Percentiles rank a stretch among this genome's conserved stretches.
Evolutionary conservation across 1,140 invertebrate species (phyloP).

Genomic region (Leptinotarsa defecta): DNA sequence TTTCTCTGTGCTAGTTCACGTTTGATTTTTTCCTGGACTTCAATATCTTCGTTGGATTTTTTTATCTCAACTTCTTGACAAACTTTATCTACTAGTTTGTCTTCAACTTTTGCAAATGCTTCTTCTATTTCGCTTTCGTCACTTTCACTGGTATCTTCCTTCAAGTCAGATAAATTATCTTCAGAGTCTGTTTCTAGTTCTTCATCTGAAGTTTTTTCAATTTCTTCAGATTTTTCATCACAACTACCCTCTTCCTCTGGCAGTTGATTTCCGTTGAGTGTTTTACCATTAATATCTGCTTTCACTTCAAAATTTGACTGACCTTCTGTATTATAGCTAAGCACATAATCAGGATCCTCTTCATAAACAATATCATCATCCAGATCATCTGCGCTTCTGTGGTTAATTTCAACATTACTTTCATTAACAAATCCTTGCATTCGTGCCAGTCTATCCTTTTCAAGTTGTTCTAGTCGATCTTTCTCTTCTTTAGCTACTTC

Average conservation of each 20-base stretch:
- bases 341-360: slow-evolving; percentile 55
- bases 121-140: slow-evolving; percentile 52
- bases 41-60: slow-evolving; percentile 33
- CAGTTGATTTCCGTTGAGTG: slow-evolving; percentile 38
- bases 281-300: slow-evolving; percentile 45
- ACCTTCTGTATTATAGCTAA: slow-evolving; percentile 60
- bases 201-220: slow-evolving; percentile 48
- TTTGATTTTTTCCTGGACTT: slow-evolving; percentile 37
- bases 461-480: slow-evolving; percentile 76
- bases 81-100: slow-evolving; percentile 14
- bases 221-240: slow-evolving; percentile 51
- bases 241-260: slow-evolving; percentile 38
- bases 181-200: slow-evolving; percentile 46
- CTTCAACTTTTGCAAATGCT: slow-evolving; percentile 31
- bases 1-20: slow-evolving; percentile 56
- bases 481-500: slow-evolving; percentile 82
- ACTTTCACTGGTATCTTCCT: slow-evolving; percentile 51
- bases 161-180: slow-evolving; percentile 53
- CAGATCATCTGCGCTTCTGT: slow-evolving; percentile 77
- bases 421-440: slow-evolving; percentile 69
- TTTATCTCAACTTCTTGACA: not conserved
- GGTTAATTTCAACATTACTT: slow-evolving; percentile 48
- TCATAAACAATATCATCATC: slow-evolving; percentile 71
- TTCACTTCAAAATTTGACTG: slow-evolving; percentile 49
- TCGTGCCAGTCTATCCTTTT: slow-evolving; percentile 73